These are phyloP conservation scores for Dysmachus trigonus DNA, from an alignment of 2,888 invertebrate genomes.

Conservation along the genomic window DNA sequence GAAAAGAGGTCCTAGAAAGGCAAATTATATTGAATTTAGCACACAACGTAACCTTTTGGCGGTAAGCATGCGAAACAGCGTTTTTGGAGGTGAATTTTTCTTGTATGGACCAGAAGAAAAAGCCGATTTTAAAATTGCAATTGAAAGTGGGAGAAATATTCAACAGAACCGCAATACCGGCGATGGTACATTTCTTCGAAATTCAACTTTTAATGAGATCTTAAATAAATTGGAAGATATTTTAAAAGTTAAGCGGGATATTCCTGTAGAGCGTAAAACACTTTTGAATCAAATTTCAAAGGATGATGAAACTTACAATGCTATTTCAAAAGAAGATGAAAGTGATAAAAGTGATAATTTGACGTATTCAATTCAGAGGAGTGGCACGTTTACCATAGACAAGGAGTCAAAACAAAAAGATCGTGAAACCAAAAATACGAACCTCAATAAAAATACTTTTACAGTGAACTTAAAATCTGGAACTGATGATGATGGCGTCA, in stretches of 20 bases:
- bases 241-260: background rate
- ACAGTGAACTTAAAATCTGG: background rate
- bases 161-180: background rate
- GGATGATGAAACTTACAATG: background rate
- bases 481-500: background rate
- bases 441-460: background rate
- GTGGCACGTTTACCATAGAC: background rate
- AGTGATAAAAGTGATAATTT: background rate
- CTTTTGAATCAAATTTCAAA: background rate
- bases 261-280: background rate
- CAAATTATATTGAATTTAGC: background rate
- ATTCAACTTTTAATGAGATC: constrained; percentile 11
- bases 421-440: background rate
- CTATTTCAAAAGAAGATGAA: background rate
- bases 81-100: background rate
- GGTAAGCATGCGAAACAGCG: background rate
- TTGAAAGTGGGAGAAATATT: background rate
- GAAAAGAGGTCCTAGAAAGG: background rate
- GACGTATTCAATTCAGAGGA: background rate
- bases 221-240: constrained; percentile 11
- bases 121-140: background rate
- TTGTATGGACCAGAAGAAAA: background rate
- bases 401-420: background rate
- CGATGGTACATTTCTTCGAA: background rate
- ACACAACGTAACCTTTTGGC: background rate